Evolutionary conservation across 2,888 invertebrate species (phyloP).

Genomic region (Keiferia lycopersicella): DNA sequence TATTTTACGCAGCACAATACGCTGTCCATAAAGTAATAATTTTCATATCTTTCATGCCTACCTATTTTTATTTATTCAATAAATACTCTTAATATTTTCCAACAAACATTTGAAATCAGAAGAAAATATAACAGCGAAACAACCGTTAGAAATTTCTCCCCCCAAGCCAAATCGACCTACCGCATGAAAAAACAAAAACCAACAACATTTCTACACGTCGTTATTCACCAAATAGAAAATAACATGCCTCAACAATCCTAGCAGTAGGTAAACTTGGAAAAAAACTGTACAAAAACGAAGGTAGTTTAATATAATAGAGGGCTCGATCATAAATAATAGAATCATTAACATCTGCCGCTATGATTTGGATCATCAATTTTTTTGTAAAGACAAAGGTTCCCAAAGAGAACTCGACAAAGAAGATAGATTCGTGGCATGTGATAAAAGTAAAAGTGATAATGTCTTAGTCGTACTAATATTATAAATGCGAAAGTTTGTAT

Average conservation of each 20-base stretch:
- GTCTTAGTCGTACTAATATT: no score
- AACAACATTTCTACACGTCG: conserved; percentile 36
- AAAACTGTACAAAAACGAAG: conserved; percentile 40
- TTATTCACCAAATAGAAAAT: conserved; percentile 49
- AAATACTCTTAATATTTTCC: no score
- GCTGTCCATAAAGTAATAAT: no score
- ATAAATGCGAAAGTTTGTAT: no score
- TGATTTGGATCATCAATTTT: conserved; percentile 71
- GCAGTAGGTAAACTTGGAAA: conserved; percentile 46
- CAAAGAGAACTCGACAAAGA: no score
- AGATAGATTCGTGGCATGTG: background rate
- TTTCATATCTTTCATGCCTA: no score
- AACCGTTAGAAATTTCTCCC: background rate
- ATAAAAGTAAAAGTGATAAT: background rate
- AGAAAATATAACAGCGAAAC: background rate
- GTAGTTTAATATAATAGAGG: conserved; percentile 52
- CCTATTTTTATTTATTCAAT: no score
- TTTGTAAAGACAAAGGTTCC: conserved; percentile 38
- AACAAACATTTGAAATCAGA: background rate
- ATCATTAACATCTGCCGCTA: conserved; percentile 79
- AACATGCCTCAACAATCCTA: conserved; percentile 49
- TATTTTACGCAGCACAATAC: no score
- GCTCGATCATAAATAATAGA: conserved; percentile 76
- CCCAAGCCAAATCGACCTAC: background rate
- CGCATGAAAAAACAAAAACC: conserved; percentile 16